Base-by-base conservation (phyloP, 2,113 vertebrate genomes). In the Talpa occidentalis region DNA sequence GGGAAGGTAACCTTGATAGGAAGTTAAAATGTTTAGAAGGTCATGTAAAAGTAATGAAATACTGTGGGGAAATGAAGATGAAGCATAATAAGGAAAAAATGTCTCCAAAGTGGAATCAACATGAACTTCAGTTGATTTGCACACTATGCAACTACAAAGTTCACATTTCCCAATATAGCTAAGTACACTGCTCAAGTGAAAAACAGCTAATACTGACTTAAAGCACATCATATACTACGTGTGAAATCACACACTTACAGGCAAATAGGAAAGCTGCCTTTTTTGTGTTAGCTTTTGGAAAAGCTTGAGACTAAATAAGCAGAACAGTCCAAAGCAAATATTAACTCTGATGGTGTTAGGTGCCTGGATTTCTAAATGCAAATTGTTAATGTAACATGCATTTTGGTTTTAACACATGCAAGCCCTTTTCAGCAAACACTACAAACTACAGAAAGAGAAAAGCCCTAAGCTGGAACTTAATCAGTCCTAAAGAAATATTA, bases 271-370 rank as follows among this genome's bases (percentile, higher is more conserved):
- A 90, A 66, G 88, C 88, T 80, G 77, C 69, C 88, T 92, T 62
- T 60, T 96, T 62, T 95, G 81, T 97, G 95, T 94, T 94, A 97
- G 66, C 74, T 95, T 94, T 95, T 95, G 93, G 80, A 87, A 95
- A 97, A 96, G 86, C 96, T 91, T 37, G 91, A 96, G 86, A 97
- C 76, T 79, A 98, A 98, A 95, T 85, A 90, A 96, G 60, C 87
- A 93, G 66, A 93, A 82, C 66, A 90, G 81, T 97, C 97, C 95
- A 97, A 95, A 98, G 95, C 93, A 97, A 97, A 97, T 96, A 97
- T 94, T 97, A 97, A 88, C 72, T 79, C 59, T 74, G 62, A 37
- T 69, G 42, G 70, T 81, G 44, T 78, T 69, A 80, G 88, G 90
- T 92, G 93, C 37, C 56, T 89, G 88, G 86, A 64, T 96, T 97